phyloP scores from a whole-genome alignment of 2,888 invertebrate genomes.

The Harpalus rufipes region DNA sequence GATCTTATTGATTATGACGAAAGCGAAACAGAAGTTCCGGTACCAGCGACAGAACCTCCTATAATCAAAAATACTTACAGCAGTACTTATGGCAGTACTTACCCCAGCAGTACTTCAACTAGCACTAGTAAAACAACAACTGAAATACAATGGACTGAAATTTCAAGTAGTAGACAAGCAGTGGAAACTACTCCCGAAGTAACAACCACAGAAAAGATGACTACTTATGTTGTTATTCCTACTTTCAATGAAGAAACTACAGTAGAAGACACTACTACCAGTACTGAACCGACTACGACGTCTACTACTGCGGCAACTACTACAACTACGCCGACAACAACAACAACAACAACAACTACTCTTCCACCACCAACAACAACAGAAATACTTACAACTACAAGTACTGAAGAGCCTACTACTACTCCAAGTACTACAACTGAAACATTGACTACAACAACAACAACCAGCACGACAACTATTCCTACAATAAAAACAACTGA shows the following conservation, averaged over 20 bases:
- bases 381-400: conserved; percentile 67
- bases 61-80: conserved; percentile 51
- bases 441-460: conserved; percentile 62
- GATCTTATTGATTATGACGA: conserved; percentile 74
- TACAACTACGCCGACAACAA: conserved; percentile 69
- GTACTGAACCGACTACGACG: conserved; percentile 69
- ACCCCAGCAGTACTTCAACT: conserved; percentile 68
- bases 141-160: conserved; percentile 68
- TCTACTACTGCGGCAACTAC: conserved; percentile 70
- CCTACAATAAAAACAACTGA: conserved; percentile 79
- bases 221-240: conserved; percentile 66
- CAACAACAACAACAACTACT: conserved; percentile 67
- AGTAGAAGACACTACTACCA: conserved; percentile 68
- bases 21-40: conserved; percentile 61
- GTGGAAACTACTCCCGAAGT: conserved; percentile 68
- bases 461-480: conserved; percentile 71
- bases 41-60: conserved; percentile 50
- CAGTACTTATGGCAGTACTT: conserved; percentile 67
- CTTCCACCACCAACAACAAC: conserved; percentile 66
- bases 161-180: conserved; percentile 63
- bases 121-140: conserved; percentile 69
- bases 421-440: conserved; percentile 68
- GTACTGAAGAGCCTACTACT: conserved; percentile 68
- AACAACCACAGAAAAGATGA: conserved; percentile 70
- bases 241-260: conserved; percentile 68